Percentiles rank a stretch among this genome's conserved stretches.
phyloP scores from a whole-genome alignment of 2,797 vertebrate species.

The Tragelaphus eurycerus region DNA sequence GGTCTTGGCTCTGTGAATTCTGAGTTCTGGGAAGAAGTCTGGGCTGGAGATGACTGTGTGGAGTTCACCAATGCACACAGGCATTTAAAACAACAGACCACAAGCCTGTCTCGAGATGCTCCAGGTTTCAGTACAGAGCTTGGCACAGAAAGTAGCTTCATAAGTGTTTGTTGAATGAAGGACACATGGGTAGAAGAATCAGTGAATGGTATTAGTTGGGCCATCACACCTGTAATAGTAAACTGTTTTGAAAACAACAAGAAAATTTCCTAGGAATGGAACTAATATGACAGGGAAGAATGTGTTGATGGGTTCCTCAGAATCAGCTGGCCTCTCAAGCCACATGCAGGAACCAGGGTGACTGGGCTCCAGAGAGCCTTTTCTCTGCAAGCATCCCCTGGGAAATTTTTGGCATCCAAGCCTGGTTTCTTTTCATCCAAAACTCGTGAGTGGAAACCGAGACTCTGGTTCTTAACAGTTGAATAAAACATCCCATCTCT shows the following conservation, averaged over 20 bases:
- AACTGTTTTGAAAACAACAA: background rate
- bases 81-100: background rate
- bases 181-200: background rate
- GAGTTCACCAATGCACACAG: fast-evolving
- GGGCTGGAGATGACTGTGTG: background rate
- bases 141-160: background rate
- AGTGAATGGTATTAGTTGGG: background rate
- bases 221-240: background rate
- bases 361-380: background rate
- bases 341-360: background rate
- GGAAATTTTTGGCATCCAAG: background rate
- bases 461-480: background rate
- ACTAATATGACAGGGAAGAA: background rate
- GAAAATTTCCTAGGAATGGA: background rate
- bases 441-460: background rate
- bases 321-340: background rate
- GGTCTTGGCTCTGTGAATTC: background rate
- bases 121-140: background rate
- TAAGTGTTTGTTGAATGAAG: background rate
- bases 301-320: background rate
- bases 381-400: background rate
- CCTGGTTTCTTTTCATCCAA: background rate
- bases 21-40: background rate
- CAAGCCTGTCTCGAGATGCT: background rate
- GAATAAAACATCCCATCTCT: background rate